Evolutionary conservation across 1,140 invertebrate genomes (phyloP), one percentile per base, ranked within the genome.

Genomic region (Magallana ariakensis): DNA sequence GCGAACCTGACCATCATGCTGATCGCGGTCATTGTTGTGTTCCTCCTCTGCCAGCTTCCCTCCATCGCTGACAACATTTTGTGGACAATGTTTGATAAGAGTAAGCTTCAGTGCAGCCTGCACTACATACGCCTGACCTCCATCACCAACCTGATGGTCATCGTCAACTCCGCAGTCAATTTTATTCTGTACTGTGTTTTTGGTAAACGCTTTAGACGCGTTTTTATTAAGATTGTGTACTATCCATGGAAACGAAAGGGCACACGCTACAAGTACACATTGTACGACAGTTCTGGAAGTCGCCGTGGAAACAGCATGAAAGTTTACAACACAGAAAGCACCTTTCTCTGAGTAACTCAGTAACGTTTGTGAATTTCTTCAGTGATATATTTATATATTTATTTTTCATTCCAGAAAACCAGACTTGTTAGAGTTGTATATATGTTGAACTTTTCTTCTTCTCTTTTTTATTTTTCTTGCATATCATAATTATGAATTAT

Each of bases 171-270:
- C 0, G 96, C 96, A 16, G 89, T 92, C 4, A 97, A 97, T 94
- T 97, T 97, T 94, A 95, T 97, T 60, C 94, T 97, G 55, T 97
- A 97, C 93, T 97, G 97, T 90, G 98, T 98, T 58, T 99, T 99
- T 93, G 98, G 98, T 0, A 97, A 98, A 92, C 98, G 99, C 93
- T 99, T 99, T 95, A 97, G 98, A 92, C 96, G 97, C 70, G 96
- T 98, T 87, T 98, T 98, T 94, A 95, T 98, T 84, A 96, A 97
- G 93, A 96, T 98, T 66, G 62, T 86, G 92, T 98, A 98, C 95
- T 98, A 97, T 58, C 94, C 90, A n/a, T 88, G 90, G 87, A 90
- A 89, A 70, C 86, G 84, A 13, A 87, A 83, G 6, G 60, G 82
- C n/a, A 58, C 75, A 16, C 85, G 85, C 75, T 91, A 86, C 55